Evolutionary conservation across 2,113 vertebrate genomes (phyloP), one percentile per base, ranked within the genome.

Genomic region (Oxyruncus cristatus): DNA sequence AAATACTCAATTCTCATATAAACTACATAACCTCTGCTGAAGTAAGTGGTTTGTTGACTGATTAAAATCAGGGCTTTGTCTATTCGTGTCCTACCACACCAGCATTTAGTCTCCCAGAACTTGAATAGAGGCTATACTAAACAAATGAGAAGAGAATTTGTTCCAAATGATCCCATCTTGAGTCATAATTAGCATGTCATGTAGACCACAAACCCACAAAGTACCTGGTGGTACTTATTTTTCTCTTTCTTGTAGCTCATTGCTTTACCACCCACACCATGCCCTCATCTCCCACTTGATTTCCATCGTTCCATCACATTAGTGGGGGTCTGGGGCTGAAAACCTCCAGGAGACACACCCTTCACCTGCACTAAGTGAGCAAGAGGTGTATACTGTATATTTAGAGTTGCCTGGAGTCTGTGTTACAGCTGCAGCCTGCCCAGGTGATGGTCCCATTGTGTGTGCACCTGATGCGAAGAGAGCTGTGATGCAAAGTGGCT

Each of bases 261-360:
- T 74, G 20, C 35, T 66, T 13, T 49, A 65, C 11, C 14, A 41
- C 12, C 33, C 18, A 50, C 30, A 42, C 0, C 0, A 77, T 33
- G 35, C 5, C 28, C 11, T 88, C 42, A 79, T 59, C 35, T 83
- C 10, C 28, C 50, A n/a, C 32, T 62, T 49, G 20, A 8, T 81
- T 92, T 71, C 15, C 35, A 13, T 24, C 0, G 0, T 63, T 72
- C 22, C 37, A 49, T 10, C 19, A 21, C 13, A 61, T 18, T 1
- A 2, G 8, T 0, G 3, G 14, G 26, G 4, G 5, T 23, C 35
- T 46, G 55, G 24, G 14, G 35, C 21, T 66, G 17, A 68, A 35
- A 4, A 9, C 12, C 39, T 39, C 8, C 39, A 46, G 49, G 14
- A 66, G 2, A n/a, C 16, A 30, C 0, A 0, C 33, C 28, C 42